These are phyloP conservation scores for Griposia aprilina DNA, from an alignment of 2,888 invertebrate genomes.

Conservation along the genomic window DNA sequence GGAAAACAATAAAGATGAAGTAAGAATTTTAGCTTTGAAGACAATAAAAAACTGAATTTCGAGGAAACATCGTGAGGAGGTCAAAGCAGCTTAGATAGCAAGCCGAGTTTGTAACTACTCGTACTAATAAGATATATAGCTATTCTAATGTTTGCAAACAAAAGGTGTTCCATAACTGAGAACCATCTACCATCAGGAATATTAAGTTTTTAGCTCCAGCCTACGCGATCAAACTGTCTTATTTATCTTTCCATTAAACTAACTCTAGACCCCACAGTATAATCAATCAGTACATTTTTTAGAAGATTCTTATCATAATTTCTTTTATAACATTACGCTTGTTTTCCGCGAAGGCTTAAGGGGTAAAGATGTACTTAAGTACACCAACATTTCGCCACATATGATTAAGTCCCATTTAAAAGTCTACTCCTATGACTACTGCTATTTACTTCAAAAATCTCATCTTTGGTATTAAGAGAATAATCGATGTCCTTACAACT, in stretches of 20 bases:
- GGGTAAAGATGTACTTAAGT: no score
- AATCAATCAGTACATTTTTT: background rate
- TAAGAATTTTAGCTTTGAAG: background rate
- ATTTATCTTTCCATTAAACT: background rate
- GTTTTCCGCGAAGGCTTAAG: no score
- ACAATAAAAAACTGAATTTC: background rate
- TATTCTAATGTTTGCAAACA: background rate
- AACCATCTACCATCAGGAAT: background rate
- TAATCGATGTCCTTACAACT: constrained; percentile 50
- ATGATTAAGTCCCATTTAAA: background rate
- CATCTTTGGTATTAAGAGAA: background rate
- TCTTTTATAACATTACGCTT: no score
- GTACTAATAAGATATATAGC: background rate
- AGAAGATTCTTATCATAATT: background rate
- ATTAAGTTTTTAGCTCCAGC: background rate
- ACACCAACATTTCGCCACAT: background rate
- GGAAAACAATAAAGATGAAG: constrained; percentile 9
- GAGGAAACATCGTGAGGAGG: background rate
- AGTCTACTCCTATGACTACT: background rate
- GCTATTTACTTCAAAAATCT: background rate
- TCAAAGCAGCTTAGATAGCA: background rate
- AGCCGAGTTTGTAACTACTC: background rate
- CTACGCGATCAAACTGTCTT: background rate
- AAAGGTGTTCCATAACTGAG: background rate
- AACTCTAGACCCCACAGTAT: background rate